Evolutionary conservation across 92 coral and sea anemone genomes (phyloP).

Genomic region (Diadumene lineata): DNA sequence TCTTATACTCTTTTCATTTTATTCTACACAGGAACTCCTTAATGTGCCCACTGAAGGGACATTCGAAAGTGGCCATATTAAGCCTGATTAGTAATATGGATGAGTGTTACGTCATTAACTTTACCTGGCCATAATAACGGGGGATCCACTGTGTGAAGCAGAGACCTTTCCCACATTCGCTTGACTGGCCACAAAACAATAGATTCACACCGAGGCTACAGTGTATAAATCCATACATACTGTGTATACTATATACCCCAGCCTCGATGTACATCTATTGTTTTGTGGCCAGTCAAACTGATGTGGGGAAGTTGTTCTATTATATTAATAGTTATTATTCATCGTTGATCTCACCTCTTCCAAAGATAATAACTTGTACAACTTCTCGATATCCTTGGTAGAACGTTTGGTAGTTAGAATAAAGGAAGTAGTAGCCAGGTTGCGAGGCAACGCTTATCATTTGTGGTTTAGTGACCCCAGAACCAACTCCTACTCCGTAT

Average conservation of each 20-base stretch:
- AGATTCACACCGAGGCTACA: too few relatives aligned
- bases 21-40: too few relatives aligned
- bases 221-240: too few relatives aligned
- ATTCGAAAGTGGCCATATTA: too few relatives aligned
- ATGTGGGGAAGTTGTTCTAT: too few relatives aligned
- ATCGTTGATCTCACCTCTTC: conserved; percentile 40
- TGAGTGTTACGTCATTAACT: background rate
- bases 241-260: too few relatives aligned
- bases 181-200: too few relatives aligned
- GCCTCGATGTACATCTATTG: too few relatives aligned
- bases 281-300: too few relatives aligned
- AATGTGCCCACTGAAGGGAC: too few relatives aligned
- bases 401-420: conserved; percentile 23
- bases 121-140: background rate
- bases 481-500: conserved; percentile 57
- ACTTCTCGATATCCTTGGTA: conserved; percentile 14
- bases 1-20: too few relatives aligned
- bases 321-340: background rate
- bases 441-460: conserved; percentile 50
- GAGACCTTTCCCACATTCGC: too few relatives aligned
- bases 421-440: conserved; percentile 36
- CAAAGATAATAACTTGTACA: conserved; percentile 42
- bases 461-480: conserved; percentile 26
- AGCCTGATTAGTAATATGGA: background rate
- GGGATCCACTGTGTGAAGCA: background rate